A percentile compares a stretch with the other conserved stretches of the same genome.
Conservation (phyloP, 2,113 vertebrate species). For the Cololabis saira region DNA sequence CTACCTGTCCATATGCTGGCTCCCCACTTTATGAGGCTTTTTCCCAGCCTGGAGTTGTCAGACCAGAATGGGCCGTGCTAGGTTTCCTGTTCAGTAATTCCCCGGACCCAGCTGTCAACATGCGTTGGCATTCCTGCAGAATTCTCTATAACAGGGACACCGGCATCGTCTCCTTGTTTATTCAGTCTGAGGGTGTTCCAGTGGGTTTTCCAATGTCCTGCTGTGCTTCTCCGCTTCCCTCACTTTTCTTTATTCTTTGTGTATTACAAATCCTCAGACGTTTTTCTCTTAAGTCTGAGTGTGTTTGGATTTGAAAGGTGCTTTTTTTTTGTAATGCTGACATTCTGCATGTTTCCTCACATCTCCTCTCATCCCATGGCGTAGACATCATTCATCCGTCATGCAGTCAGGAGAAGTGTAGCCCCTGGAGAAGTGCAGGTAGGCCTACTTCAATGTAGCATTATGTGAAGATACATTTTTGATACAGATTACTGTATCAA, state of each 20-base stretch:
- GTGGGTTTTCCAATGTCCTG: not conserved
- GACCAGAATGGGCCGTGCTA: not conserved
- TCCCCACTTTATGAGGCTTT: not conserved
- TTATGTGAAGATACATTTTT: no score
- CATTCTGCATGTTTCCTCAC: not conserved
- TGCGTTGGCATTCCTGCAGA: not conserved
- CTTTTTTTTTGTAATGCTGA: not conserved
- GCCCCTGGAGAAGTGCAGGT: not conserved
- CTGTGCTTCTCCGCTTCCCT: not conserved
- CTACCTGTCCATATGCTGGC: not conserved
- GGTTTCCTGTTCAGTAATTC: not conserved
- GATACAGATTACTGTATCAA: no score
- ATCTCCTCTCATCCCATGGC: not conserved
- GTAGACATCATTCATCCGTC: not conserved
- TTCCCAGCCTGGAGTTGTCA: not conserved
- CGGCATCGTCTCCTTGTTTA: not conserved
- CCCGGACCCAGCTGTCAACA: not conserved
- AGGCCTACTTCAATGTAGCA: not conserved
- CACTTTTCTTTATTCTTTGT: not conserved
- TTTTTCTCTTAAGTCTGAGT: not conserved
- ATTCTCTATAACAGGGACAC: not conserved
- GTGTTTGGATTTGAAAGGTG: not conserved
- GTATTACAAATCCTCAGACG: not conserved
- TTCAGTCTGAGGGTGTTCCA: not conserved
- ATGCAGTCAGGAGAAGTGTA: slow-evolving; percentile 4